Base-by-base conservation (phyloP, 2,113 vertebrate genomes). In the Leptobrachium ailaonicum region DNA sequence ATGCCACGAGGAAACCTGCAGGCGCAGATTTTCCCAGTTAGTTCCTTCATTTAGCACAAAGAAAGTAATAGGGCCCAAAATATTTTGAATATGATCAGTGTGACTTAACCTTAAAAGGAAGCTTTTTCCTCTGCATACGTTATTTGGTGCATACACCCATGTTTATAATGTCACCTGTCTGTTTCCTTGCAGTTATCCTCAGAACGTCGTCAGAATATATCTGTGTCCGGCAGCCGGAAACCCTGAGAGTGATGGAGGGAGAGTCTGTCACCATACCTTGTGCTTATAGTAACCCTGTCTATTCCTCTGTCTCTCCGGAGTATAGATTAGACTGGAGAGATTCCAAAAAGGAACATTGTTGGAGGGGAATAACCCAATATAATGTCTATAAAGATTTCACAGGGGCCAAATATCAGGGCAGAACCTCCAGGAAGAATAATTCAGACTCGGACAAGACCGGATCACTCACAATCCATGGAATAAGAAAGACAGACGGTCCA, bases 221-320 rank as follows among this genome's bases (percentile, higher is more conserved):
- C 12, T 78, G 76, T 71, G 32, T 58, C 53, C 11, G 70, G n/a
- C 79, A 82, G 62, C 66, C 62, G 4, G 54, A 60, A 20, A 20
- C n/a, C 1, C 20, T 67, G n/a, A 40, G 8, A 2, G 80, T 75
- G 5, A 11, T 1, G 40, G 43, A 9, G 4, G 41, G 7, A 11
- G 73, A 3, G 0, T 76, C 83, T 1, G 5, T 79, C 42, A 69
- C 58, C 53, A 77, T 84, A 13, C 81, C 73, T 1, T 84, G 83
- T 71, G 1, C 14, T 10, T 82, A 82, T 69, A 58, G 8, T 14
- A 43, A 56, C 54, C 14, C 9, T 2, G n/a, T 41, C 3, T 0
- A 8, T 2, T 2, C 2, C 2, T 8, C 1, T 5, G 0, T 6
- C 3, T 32, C 53, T 2, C 4, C 13, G 56, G 9, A 66, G 45